Conservation (phyloP, 2,797 vertebrate species). For the Sebastiscus tertius region DNA sequence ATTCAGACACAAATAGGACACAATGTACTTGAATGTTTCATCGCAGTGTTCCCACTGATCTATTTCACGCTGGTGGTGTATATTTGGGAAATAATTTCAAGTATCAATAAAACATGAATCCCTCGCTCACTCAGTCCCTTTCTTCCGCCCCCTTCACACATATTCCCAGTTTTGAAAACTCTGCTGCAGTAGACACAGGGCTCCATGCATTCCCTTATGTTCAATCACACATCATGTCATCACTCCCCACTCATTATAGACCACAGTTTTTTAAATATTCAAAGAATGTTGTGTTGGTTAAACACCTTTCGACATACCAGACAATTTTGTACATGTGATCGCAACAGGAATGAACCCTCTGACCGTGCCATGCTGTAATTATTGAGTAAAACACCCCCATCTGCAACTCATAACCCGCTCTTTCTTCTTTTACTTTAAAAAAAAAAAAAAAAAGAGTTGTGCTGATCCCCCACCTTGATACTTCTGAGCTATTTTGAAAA, state of each 20-base stretch:
- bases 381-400: constrained; percentile 28
- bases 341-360: background rate
- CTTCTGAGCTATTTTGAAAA: constrained; percentile 4
- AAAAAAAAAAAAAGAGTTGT: background rate
- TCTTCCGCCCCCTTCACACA: constrained; percentile 16
- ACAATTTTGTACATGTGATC: background rate
- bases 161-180: constrained; percentile 3
- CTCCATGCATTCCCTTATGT: background rate
- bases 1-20: background rate
- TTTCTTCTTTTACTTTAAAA: background rate
- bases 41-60: background rate
- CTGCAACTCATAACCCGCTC: constrained; percentile 31
- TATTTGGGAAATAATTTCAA: constrained; percentile 22
- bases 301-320: constrained; percentile 17
- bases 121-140: constrained; percentile 16
- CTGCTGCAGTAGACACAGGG: background rate
- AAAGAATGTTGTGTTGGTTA: background rate
- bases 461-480: constrained; percentile 2
- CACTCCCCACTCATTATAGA: constrained; percentile 6
- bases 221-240: background rate
- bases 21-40: background rate
- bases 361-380: constrained; percentile 1
- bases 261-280: background rate
- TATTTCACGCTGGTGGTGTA: background rate
- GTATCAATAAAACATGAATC: constrained; percentile 38